phyloP scores from a whole-genome alignment of 1,140 invertebrate genomes.

The Chironomus striatipennis region DNA sequence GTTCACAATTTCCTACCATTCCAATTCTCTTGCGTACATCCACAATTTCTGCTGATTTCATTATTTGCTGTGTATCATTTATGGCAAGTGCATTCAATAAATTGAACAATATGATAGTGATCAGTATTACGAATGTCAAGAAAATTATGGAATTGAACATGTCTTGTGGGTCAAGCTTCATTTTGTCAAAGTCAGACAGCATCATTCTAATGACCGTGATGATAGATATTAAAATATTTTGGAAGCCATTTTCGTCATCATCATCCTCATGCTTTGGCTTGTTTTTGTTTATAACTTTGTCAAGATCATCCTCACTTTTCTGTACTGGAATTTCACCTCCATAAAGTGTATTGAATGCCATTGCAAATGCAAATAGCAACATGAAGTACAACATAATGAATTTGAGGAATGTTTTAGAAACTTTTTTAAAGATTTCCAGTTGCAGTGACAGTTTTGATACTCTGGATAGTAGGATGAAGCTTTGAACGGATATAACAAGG shows the following conservation, averaged over 20 bases:
- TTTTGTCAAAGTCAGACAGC: background rate
- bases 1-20: background rate
- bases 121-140: background rate
- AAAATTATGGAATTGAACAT: background rate
- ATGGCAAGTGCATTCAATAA: background rate
- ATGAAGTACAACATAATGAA: background rate
- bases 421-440: background rate
- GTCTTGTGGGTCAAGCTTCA: background rate
- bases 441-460: slow-evolving; percentile 26
- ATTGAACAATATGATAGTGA: background rate
- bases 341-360: background rate
- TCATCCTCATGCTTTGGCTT: background rate
- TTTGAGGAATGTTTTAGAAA: background rate
- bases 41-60: background rate
- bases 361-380: background rate
- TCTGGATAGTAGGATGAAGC: slow-evolving; percentile 26
- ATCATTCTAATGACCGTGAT: background rate
- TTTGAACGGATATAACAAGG: background rate
- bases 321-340: background rate
- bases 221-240: background rate
- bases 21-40: background rate
- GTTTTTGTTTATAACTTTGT: too few relatives aligned
- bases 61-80: background rate
- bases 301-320: background rate
- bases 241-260: background rate